A percentile compares a stretch with the other conserved stretches of the same genome.
Evolutionary conservation across 2,888 invertebrate genomes (phyloP).

Genomic region (Drosophila quinaria): DNA sequence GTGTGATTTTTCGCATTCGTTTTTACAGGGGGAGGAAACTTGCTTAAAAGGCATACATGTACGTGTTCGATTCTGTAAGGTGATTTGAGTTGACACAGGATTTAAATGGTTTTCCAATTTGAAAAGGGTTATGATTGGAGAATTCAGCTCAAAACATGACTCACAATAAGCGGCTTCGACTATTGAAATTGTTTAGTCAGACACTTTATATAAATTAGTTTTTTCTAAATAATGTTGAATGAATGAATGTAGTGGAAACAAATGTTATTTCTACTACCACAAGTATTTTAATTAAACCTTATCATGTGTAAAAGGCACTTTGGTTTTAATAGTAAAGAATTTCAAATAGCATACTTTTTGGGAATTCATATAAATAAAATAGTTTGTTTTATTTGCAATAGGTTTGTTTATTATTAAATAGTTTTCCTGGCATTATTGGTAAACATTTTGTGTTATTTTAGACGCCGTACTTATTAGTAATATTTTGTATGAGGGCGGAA

Average conservation of each 20-base stretch:
- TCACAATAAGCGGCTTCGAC: background rate
- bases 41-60: slow-evolving; percentile 39
- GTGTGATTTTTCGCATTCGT: slow-evolving; percentile 27
- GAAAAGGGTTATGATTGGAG: slow-evolving; percentile 41
- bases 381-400: background rate
- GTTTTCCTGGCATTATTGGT: background rate
- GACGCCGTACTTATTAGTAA: too few species aligned
- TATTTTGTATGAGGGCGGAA: background rate
- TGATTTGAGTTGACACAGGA: slow-evolving; percentile 47
- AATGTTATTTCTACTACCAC: background rate
- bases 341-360: slow-evolving; percentile 2
- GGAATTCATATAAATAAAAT: background rate
- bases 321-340: background rate
- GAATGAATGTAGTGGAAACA: too few species aligned
- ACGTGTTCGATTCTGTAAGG: slow-evolving; percentile 50
- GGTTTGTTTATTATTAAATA: background rate
- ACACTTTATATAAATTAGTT: background rate
- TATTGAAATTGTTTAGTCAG: slow-evolving; percentile 2
- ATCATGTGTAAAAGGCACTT: background rate
- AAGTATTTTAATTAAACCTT: slow-evolving; percentile 1
- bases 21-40: slow-evolving; percentile 24
- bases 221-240: background rate
- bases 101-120: slow-evolving; percentile 52
- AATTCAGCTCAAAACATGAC: slow-evolving; percentile 21
- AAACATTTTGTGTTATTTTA: background rate